These are phyloP conservation scores for Micoletzkya japonica DNA, from an alignment of 2,888 invertebrate genomes.

Conservation along the genomic window DNA sequence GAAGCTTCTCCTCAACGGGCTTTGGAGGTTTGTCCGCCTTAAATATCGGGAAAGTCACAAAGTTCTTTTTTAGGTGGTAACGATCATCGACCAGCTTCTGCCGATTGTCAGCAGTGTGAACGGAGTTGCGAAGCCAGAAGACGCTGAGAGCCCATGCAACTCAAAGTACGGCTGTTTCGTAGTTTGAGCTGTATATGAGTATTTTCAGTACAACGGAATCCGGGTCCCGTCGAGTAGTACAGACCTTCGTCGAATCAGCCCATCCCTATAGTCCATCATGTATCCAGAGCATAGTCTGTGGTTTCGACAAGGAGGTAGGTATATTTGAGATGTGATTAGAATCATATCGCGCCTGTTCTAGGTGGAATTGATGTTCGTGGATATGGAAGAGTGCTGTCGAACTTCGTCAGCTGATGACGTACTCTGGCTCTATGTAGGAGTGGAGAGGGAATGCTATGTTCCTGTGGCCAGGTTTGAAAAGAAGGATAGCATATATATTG, in stretches of 20 bases:
- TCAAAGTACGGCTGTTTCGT: not conserved
- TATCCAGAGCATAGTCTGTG: slow-evolving; percentile 50
- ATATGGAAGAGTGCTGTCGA: slow-evolving; percentile 87
- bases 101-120: slow-evolving; percentile 50
- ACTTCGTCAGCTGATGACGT: slow-evolving; percentile 84
- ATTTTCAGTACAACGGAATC: not conserved
- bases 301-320: slow-evolving; percentile 22
- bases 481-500: not conserved
- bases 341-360: not conserved
- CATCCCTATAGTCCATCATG: slow-evolving; percentile 85
- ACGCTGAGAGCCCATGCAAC: not conserved
- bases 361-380: slow-evolving; percentile 87
- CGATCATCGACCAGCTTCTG: slow-evolving; percentile 57
- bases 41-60: not conserved
- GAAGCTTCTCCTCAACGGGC: slow-evolving; percentile 49
- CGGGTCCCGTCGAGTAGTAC: slow-evolving; percentile 19
- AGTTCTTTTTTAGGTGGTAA: slow-evolving; percentile 38
- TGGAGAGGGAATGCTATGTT: slow-evolving; percentile 54
- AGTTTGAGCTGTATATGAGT: not conserved
- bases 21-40: slow-evolving; percentile 36
- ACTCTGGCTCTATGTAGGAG: slow-evolving; percentile 67
- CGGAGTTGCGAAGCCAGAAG: slow-evolving; percentile 34
- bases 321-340: not conserved
- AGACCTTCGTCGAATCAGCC: slow-evolving; percentile 76
- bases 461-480: slow-evolving; percentile 58